A percentile compares a stretch with the other conserved stretches of the same genome.
These are phyloP conservation scores for Cylas formicarius DNA, from an alignment of 1,140 invertebrate genomes.

Conservation along the genomic window DNA sequence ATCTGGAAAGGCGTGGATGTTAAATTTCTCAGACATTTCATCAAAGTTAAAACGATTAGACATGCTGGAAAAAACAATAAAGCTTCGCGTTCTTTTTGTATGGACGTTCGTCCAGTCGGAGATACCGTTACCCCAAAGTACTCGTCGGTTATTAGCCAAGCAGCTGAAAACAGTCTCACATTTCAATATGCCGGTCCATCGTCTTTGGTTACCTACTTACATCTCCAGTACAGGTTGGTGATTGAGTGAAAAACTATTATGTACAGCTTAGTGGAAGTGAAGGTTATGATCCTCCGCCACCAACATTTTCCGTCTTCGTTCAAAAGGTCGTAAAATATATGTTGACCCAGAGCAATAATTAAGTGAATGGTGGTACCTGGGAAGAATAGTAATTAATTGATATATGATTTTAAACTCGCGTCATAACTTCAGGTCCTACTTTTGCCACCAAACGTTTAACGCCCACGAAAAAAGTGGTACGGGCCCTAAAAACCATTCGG, in stretches of 20 bases:
- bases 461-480: too few species aligned
- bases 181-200: too few species aligned
- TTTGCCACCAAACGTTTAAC: too few species aligned
- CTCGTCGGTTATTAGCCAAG: slow-evolving; percentile 14
- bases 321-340: slow-evolving; percentile 50
- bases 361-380: slow-evolving; percentile 35
- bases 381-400: slow-evolving; percentile 1
- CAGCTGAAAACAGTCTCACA: slow-evolving; percentile 6
- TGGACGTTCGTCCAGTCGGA: slow-evolving; percentile 43
- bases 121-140: slow-evolving; percentile 9
- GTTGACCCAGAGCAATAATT: slow-evolving; percentile 44
- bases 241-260: slow-evolving; percentile 50
- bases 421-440: too few species aligned
- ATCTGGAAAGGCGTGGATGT: slow-evolving; percentile 53
- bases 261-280: slow-evolving; percentile 41
- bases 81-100: slow-evolving; percentile 49
- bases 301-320: slow-evolving; percentile 37
- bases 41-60: slow-evolving; percentile 44
- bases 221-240: slow-evolving; percentile 56
- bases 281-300: slow-evolving; percentile 3
- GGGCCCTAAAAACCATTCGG: too few species aligned
- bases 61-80: slow-evolving; percentile 53
- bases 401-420: background rate
- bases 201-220: slow-evolving; percentile 59
- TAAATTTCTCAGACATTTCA: slow-evolving; percentile 51